phyloP scores from a whole-genome alignment of 2,888 invertebrate species.

The Salticus scenicus region DNA sequence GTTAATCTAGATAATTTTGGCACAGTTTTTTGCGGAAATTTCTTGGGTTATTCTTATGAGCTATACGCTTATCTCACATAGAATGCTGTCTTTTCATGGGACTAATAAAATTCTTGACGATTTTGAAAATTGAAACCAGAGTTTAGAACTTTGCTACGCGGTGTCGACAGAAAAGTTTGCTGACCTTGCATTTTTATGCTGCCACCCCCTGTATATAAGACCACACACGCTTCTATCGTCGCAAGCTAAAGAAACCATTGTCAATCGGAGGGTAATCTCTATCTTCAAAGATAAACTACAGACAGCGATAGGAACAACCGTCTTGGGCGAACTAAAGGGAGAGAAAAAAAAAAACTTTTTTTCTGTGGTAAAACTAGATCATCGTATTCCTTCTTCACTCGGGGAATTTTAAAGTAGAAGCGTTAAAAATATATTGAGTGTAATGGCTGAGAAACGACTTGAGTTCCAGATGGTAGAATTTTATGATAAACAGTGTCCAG shows the following conservation, averaged over 20 bases:
- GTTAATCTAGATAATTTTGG: too few relatives aligned
- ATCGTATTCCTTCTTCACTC: conserved; percentile 17
- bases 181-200: background rate
- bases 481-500: conserved; percentile 64
- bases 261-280: conserved; percentile 50
- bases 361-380: conserved; percentile 32
- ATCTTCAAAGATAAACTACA: conserved; percentile 60
- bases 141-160: conserved; percentile 30
- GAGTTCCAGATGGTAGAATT: conserved; percentile 56
- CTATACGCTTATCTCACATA: too few relatives aligned
- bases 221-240: conserved; percentile 53
- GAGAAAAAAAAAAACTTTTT: conserved; percentile 39
- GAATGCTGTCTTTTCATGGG: background rate
- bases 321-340: conserved; percentile 7
- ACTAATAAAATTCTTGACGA: conserved; percentile 8
- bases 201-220: conserved; percentile 30
- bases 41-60: too few relatives aligned
- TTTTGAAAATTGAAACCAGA: conserved; percentile 40
- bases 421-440: conserved; percentile 63
- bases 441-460: conserved; percentile 31
- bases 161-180: background rate
- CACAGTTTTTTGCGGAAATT: too few relatives aligned
- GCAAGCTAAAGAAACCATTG: conserved; percentile 30
- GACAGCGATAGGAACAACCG: conserved; percentile 33
- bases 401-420: conserved; percentile 1